A percentile compares a stretch with the other conserved stretches of the same genome.
These are phyloP conservation scores for Macrotus californicus DNA, from an alignment of 2,113 vertebrate species.

Conservation along the genomic window DNA sequence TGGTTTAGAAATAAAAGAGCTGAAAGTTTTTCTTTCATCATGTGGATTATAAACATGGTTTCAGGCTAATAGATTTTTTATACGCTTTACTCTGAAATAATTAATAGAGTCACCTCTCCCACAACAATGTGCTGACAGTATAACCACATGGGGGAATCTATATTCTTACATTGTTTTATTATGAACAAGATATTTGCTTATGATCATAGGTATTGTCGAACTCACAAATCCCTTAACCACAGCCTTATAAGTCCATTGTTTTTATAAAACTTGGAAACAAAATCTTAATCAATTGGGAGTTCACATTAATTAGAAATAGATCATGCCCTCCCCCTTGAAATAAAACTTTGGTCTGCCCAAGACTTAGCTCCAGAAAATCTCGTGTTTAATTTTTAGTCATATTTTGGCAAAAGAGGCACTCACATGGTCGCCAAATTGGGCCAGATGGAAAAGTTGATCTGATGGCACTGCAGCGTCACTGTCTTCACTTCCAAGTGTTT, in stretches of 20 bases:
- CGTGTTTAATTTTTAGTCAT: conserved; percentile 54
- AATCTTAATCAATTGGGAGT: not conserved
- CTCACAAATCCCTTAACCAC: not conserved
- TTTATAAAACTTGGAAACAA: conserved; percentile 30
- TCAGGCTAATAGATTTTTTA: not conserved
- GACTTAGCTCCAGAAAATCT: conserved; percentile 21
- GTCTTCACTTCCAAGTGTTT: not conserved
- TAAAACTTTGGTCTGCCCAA: not conserved
- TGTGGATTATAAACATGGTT: not conserved
- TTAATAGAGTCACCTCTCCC: not conserved
- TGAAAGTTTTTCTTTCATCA: not conserved
- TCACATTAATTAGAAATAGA: conserved; percentile 14
- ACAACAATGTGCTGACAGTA: not conserved
- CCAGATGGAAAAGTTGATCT: conserved; percentile 61
- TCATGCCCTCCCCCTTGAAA: not conserved
- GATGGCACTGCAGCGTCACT: not conserved
- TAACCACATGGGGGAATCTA: not conserved
- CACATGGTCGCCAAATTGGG: not conserved
- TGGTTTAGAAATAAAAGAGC: not conserved
- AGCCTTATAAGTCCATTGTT: not conserved
- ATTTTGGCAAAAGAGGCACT: conserved; percentile 42
- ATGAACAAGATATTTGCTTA: not conserved
- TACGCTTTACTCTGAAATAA: not conserved
- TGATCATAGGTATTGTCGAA: not conserved
- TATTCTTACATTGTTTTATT: not conserved